Base-by-base conservation (phyloP, 30 jellyfish, hydroid and myxozoan genomes). In the Aurelia aurita region DNA sequence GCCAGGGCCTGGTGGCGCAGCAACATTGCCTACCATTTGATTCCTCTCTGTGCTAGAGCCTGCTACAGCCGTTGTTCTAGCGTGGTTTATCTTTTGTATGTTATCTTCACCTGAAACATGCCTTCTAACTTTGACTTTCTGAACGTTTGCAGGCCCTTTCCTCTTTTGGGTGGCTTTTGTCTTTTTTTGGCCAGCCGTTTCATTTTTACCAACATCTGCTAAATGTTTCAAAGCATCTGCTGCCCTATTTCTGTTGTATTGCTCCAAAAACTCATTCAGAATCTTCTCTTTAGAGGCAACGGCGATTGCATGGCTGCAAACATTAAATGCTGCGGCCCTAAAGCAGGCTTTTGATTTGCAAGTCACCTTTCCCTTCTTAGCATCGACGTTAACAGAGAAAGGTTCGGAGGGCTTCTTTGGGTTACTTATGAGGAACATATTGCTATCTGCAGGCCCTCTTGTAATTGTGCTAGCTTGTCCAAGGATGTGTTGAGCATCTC, bases 131-230 rank as follows among this genome's bases (percentile, higher is more conserved):
- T 73, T 73, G 0, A 2, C 53, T 73, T 73, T 73, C 29, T 15
- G 3, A 1, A 49, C 5, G 45, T 73, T 73, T 1, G 85, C 76
- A n/a, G 85, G 85, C 5, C 85, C 85, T 20, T 73, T 73, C 53
- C 85, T 73, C 72, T 54, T 73, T 25, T 73, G 85, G 15, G 85
- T 73, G 49, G 72, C 21, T 73, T 73, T 49, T 3, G 85, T 73
- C 60, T 73, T 73, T 23, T 73, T 73, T 22, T 39, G 46, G 5
- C 85, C 85, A 1, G 85, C 85, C 0, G 43, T 54, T 44, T 47
- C 53, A 44, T 77, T 73, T 73, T 64, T 64, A 28, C 80, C 80
- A 39, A 65, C 80, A 69, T 69, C 65, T 39, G 16, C 80, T 26
- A 69, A 26, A 25, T 27, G 59, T 26, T 27, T 69, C 3, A 69